phyloP scores from a whole-genome alignment of 2,888 invertebrate genomes.

The Mellilla xanthometata region DNA sequence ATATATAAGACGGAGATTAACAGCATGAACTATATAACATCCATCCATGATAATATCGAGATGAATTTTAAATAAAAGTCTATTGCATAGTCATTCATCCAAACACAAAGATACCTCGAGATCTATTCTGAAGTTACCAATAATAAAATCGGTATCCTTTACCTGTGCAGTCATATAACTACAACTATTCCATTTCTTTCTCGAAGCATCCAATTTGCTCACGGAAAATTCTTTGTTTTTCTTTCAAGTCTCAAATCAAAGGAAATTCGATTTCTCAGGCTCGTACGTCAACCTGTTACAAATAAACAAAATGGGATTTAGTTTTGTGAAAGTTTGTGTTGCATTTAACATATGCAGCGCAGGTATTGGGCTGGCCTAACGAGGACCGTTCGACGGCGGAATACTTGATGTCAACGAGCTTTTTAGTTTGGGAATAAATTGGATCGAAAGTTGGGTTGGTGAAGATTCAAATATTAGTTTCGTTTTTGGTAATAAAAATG shows the following conservation, averaged over 20 bases:
- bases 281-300: constrained; percentile 68
- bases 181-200: constrained; percentile 16
- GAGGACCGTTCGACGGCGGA: constrained; percentile 66
- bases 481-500: no score
- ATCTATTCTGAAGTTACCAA: no score
- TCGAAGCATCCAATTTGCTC: constrained; percentile 27
- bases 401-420: constrained; percentile 68
- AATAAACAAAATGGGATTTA: constrained; percentile 73
- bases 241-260: constrained; percentile 61
- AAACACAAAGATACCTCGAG: no score
- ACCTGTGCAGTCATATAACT: not conserved
- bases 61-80: no score
- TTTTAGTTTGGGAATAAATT: constrained; percentile 46
- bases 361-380: constrained; percentile 73
- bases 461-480: no score
- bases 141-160: no score
- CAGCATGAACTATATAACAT: no score
- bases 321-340: constrained; percentile 53
- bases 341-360: constrained; percentile 76
- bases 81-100: no score
- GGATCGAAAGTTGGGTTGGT: no score
- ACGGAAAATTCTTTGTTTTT: constrained; percentile 49
- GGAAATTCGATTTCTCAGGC: constrained; percentile 72
- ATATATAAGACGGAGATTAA: no score
- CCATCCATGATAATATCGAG: no score